These are phyloP conservation scores for Orchestia grillus DNA, from an alignment of 1,140 invertebrate species.

Conservation along the genomic window DNA sequence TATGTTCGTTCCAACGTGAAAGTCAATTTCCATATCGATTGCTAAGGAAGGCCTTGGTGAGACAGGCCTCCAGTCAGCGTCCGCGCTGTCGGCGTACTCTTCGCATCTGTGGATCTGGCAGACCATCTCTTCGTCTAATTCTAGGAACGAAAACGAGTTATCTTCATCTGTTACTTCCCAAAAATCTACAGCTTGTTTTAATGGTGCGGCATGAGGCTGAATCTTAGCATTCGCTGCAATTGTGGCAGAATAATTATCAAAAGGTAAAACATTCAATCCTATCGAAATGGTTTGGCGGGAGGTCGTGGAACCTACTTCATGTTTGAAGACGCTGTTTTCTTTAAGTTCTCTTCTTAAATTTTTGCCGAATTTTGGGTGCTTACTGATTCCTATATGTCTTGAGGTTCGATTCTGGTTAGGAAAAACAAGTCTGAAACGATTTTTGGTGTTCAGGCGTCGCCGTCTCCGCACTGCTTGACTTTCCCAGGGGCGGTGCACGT, in stretches of 20 bases:
- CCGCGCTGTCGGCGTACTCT: not conserved
- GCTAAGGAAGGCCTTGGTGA: not conserved
- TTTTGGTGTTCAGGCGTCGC: not conserved
- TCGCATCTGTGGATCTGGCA: constrained; percentile 6
- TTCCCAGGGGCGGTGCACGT: not conserved
- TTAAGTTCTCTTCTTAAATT: not conserved
- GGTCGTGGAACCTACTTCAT: not conserved
- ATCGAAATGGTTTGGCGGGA: constrained; percentile 8
- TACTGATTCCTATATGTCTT: not conserved
- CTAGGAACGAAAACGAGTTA: not conserved
- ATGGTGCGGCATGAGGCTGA: constrained; percentile 3
- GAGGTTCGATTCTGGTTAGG: not conserved
- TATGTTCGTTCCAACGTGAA: constrained; percentile 46
- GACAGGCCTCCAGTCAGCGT: not conserved
- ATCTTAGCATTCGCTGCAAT: not conserved
- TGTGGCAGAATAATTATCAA: not conserved
- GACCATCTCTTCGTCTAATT: not conserved
- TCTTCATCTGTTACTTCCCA: not conserved
- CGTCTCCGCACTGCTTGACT: not conserved
- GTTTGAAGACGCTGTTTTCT: not conserved
- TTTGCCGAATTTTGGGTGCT: not conserved
- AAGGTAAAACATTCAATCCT: not conserved
- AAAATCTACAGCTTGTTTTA: not conserved
- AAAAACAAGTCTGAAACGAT: not conserved
- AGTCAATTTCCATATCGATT: constrained; percentile 20